Evolutionary conservation across 2,797 vertebrate species (phyloP), one percentile per base, ranked within the genome.

Genomic region (Heterohyrax brucei): DNA sequence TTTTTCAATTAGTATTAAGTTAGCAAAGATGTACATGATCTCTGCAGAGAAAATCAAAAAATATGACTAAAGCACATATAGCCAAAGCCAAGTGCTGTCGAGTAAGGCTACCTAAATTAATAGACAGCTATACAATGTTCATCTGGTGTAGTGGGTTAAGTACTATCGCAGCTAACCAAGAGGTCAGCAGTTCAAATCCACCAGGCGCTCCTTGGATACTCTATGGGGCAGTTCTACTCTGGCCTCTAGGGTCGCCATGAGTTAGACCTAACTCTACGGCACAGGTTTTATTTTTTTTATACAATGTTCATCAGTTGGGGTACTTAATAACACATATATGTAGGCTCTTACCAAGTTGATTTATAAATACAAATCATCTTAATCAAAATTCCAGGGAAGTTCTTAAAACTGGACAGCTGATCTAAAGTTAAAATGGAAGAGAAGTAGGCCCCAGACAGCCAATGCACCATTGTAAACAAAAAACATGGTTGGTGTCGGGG

Each of bases 101-200:
- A 39, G 39, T 39, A 39, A 39, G 39, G 39, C 39, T 39, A 39
- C 39, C 18, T 93, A 68, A 87, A 78, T 77, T 76, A 87, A 82
- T 66, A 93, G 44, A 72, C 95, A 91, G 16, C 86, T 88, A 84
- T 62, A 61, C 30, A 28, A 92, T 80, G 30, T 44, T 79, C 62
- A 88, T 83, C 48, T 39, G 39, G 39, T 39, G 39, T 39, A 39
- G 39, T 39, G 39, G 39, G 39, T 39, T 39, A 39, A 39, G 39
- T 39, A 39, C 39, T 39, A 39, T 3, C 39, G 3, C 39, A 39
- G 39, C 39, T 39, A 39, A 39, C 39, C 39, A 39, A 39, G 39
- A 39, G 39, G 39, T 39, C 39, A 3, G 39, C 39, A 39, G 39
- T 39, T 39, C 39, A 39, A 39, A 39, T 39, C 39, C 39, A 39